Evolutionary conservation across 2,113 vertebrate species (phyloP).

Genomic region (Panthera uncia): DNA sequence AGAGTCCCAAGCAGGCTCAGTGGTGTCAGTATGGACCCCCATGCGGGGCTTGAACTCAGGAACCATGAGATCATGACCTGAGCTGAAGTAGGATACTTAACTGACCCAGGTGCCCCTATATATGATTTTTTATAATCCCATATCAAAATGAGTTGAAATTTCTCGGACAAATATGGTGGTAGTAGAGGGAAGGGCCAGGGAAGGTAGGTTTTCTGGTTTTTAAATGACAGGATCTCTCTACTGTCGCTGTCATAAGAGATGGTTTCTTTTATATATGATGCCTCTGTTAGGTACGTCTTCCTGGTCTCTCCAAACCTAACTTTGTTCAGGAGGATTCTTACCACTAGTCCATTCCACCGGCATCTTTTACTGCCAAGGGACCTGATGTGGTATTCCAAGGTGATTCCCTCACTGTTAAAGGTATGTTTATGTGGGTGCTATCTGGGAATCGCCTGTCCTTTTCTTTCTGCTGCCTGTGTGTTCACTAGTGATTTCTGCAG

Average conservation of each 20-base stretch:
- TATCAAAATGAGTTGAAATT: neutral
- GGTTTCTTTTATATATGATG: neutral
- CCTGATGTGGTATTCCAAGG: neutral
- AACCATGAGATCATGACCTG: too few species aligned
- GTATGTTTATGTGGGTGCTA: neutral
- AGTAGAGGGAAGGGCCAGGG: neutral
- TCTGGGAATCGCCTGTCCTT: neutral
- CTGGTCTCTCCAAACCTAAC: neutral
- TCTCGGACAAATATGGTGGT: neutral
- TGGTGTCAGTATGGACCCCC: too few species aligned
- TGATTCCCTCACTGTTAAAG: neutral
- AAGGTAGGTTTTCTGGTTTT: neutral
- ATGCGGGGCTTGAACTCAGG: too few species aligned
- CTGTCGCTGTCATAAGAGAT: neutral
- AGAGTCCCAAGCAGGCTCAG: too few species aligned
- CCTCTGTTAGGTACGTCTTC: neutral
- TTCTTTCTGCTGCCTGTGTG: neutral
- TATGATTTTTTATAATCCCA: neutral
- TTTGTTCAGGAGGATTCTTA: neutral
- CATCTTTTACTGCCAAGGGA: neutral
- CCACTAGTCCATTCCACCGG: fast-evolving
- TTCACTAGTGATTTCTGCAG: neutral
- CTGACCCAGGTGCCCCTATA: too few species aligned
- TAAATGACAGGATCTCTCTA: neutral
- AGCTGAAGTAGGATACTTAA: too few species aligned